These are phyloP conservation scores for Laterallus jamaicensis DNA, from an alignment of 2,113 vertebrate genomes.

Conservation along the genomic window DNA sequence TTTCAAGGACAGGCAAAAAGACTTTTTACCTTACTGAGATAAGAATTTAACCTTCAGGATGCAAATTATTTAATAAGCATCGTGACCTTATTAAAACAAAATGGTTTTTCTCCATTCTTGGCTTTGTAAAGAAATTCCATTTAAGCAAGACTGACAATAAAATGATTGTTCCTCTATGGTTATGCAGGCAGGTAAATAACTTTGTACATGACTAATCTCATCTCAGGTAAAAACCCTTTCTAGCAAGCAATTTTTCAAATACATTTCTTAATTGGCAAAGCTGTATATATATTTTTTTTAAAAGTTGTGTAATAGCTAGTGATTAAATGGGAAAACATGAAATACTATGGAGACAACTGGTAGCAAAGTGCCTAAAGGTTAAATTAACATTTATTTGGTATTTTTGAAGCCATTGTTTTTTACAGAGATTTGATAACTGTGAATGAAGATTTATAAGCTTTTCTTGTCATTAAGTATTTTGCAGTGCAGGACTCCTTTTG, in stretches of 20 bases:
- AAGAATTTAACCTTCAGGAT: slow-evolving; percentile 33
- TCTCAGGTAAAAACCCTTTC: not conserved
- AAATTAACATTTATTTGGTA: not conserved
- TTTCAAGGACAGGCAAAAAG: not conserved
- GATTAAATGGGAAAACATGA: not conserved
- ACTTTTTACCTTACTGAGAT: not conserved
- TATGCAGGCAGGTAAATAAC: not conserved
- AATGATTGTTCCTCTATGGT: not conserved
- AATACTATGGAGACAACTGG: not conserved
- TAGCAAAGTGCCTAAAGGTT: not conserved
- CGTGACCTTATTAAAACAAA: slow-evolving; percentile 39
- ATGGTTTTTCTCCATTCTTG: slow-evolving; percentile 6
- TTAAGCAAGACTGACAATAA: not conserved
- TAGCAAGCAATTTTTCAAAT: not conserved
- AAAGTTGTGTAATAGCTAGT: not conserved
- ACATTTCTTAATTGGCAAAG: not conserved
- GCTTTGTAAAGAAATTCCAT: not conserved
- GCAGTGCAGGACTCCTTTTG: not conserved
- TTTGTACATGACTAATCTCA: not conserved
- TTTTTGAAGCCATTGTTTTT: not conserved
- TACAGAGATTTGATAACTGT: not conserved
- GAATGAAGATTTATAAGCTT: not conserved
- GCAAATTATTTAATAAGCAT: slow-evolving; percentile 14
- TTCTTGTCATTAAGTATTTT: not conserved
- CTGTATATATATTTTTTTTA: not conserved